Base-by-base conservation (phyloP, 2,888 invertebrate genomes). In the Hoplodrina ambigua region DNA sequence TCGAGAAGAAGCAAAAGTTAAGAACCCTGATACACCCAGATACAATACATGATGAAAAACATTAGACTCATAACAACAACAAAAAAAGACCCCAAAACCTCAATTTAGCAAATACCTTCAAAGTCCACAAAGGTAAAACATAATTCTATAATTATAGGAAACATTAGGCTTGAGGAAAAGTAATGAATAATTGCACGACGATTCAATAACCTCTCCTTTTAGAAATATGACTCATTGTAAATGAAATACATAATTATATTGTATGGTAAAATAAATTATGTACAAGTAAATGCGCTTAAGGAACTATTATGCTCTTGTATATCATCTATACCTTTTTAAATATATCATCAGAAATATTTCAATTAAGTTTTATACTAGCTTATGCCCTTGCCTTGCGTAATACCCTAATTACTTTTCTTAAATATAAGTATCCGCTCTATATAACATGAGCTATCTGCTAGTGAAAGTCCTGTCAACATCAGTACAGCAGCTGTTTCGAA, bases 191-290 rank as follows among this genome's bases (percentile, higher is more conserved):
- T 33, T 63, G 37, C 55, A 49, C 33, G 15, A 69, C 15, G 49
- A 44, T 59, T 33, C 55, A 50, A 56, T 56, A 57, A 73, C 46
- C 52, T 52, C 8, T 56, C 13, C 11, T 59, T n/a, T 33, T 49
- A 61, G 20, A 53, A 44, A 33, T 11, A 17, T 61, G 56, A 69
- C 20, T 77, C 46, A 44, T 53, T 30, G 1, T 44, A 50, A 68
- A 60, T 15, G 10, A 15, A 60, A 37, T 25, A 30, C 25, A 17
- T 46, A 17, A 17, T 15, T 15, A 5, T 20, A 6, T 19, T 37
- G 25, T 19, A 49, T 37, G 15, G 3, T 33, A 50, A n/a, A n/a
- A 19, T 19, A 19, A n/a, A 19, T 20, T 44, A 19, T 30, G 33
- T 33, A 15, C 4, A 55, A 6, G n/a, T 2, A 11, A 25, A 15